These are phyloP conservation scores for Glaucomys volans DNA, from an alignment of 2,113 vertebrate species.

Conservation along the genomic window DNA sequence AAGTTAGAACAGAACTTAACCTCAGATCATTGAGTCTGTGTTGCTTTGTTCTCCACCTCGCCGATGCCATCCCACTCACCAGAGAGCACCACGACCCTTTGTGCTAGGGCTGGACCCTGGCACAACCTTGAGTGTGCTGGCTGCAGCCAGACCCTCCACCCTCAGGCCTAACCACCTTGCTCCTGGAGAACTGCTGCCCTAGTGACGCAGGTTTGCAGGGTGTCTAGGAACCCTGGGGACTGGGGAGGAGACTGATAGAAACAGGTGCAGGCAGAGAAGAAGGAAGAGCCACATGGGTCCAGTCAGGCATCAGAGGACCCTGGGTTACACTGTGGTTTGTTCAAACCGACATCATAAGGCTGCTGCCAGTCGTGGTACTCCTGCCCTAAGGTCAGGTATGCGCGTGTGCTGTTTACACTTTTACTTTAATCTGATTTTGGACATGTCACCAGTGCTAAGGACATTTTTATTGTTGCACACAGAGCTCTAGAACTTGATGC, in stretches of 20 bases:
- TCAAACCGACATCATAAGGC: neutral
- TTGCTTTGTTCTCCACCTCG: no score
- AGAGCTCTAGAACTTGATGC: neutral
- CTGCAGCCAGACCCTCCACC: no score
- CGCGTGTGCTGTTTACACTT: neutral
- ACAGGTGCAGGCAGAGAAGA: neutral
- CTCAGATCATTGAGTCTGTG: no score
- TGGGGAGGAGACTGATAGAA: neutral
- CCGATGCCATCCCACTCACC: no score
- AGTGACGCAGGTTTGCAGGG: neutral
- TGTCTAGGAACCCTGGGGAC: no score
- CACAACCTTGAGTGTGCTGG: neutral
- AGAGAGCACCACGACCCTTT: no score
- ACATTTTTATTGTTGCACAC: fast-evolving
- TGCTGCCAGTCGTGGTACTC: neutral
- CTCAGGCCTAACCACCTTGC: neutral
- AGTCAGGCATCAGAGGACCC: neutral
- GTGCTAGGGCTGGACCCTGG: no score
- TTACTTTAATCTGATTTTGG: neutral
- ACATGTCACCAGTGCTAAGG: no score
- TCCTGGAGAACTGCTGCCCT: neutral
- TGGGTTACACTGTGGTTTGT: neutral
- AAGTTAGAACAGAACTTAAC: no score
- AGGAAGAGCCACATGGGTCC: neutral
- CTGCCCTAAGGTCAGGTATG: no score